Evolutionary conservation across 2,113 vertebrate genomes (phyloP), one percentile per base, ranked within the genome.

Genomic region (Heterochromis multidens): DNA sequence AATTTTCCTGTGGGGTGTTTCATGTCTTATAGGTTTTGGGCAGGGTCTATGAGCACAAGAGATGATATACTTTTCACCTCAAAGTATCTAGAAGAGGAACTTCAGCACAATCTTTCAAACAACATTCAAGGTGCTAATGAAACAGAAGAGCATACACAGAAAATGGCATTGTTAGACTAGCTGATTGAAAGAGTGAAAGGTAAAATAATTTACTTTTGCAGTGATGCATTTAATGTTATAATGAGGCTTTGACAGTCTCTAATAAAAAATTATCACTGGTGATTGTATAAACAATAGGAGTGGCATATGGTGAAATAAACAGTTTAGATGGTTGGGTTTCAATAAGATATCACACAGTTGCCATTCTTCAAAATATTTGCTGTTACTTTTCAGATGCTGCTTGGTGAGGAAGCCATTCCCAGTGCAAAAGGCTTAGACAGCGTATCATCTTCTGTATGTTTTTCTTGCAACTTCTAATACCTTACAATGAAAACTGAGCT

Each of bases 331-430:
- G 46, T 62, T 25, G 27, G 21, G 40, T 46, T 52, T 37, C 7
- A 54, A 21, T 29, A 56, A 77, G 11, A 35, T 27, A 14, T 29
- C 25, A 11, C n/a, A 43, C 49, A 35, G n/a, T 56, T 62, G 7
- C 14, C 82, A 59, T 60, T 43, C 70, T 62, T 35, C 11, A 70
- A 84, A 85, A 84, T 86, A 67, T 89, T 84, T 84, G 77, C 46
- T 21, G 56, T 62, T 3, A 8, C 37, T 59, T 25, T 57, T 72
- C 33, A 21, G 67, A 65, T 17, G 31, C 58, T 21, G n/a, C 9
- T 80, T 49, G 11, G 76, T 3, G n/a, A 19, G 29, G 17, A 72
- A 29, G 60, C 1, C 3, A 17, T 23, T 57, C 67, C n/a, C 19
- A 13, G 52, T 21, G 67, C 57, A 59, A 1, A 1, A 70, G 23